phyloP scores from a whole-genome alignment of 2,888 invertebrate species.

The Ormyrus pomaceus region DNA sequence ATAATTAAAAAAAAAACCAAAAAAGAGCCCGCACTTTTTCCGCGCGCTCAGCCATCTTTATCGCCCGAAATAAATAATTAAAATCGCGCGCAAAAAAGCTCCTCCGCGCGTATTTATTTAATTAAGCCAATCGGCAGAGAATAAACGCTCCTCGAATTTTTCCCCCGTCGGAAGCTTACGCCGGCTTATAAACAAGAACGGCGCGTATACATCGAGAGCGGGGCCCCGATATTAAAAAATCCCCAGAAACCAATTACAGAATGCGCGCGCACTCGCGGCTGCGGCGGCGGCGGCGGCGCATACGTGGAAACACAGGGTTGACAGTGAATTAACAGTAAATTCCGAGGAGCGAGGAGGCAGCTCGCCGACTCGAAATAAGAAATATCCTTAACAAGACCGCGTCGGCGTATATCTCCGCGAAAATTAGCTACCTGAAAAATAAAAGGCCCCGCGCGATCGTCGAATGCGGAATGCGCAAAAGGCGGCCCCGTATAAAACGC shows the following conservation, averaged over 20 bases:
- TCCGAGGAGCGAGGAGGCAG: conserved; percentile 1
- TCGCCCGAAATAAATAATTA: too few species aligned
- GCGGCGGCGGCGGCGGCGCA: not conserved
- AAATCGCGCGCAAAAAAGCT: not conserved
- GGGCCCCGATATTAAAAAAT: conserved; percentile 28
- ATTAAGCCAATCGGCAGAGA: conserved; percentile 30
- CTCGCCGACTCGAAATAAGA: conserved; percentile 23
- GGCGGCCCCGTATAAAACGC: conserved; percentile 20
- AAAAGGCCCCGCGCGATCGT: conserved; percentile 7
- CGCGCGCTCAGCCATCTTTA: too few species aligned
- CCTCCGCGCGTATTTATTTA: conserved; percentile 28
- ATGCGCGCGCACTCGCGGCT: not conserved
- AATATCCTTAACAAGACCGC: conserved; percentile 40
- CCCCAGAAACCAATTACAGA: conserved; percentile 50
- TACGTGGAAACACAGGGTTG: conserved; percentile 36
- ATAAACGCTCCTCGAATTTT: conserved; percentile 7
- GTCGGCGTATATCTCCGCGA: not conserved
- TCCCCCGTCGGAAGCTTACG: conserved; percentile 3
- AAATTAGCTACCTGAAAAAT: conserved; percentile 31
- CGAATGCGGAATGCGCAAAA: not conserved
- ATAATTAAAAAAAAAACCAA: conserved; percentile 12
- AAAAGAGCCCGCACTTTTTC: too few species aligned
- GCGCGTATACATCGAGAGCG: not conserved
- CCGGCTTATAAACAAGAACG: not conserved
- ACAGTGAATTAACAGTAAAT: conserved; percentile 57